phyloP scores from a whole-genome alignment of 2,113 vertebrate genomes.

The Callopanchax toddi region DNA sequence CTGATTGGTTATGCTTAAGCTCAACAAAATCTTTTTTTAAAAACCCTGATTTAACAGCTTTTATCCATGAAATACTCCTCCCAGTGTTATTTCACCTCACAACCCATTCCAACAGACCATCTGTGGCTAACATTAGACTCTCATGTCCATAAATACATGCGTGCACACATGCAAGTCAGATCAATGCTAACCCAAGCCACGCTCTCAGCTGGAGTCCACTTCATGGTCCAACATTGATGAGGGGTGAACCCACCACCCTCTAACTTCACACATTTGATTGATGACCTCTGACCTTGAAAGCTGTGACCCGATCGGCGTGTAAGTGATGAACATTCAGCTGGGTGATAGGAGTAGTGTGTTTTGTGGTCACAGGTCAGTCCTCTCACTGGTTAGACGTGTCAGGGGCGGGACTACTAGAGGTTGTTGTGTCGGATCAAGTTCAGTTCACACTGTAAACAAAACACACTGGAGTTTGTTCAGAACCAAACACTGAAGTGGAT shows the following conservation, averaged over 20 bases:
- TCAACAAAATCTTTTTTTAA: neutral
- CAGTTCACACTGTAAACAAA: too few relatives aligned
- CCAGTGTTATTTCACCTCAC: neutral
- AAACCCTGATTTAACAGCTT: too few relatives aligned
- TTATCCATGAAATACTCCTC: neutral
- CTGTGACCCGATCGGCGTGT: constrained; percentile 5
- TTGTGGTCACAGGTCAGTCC: constrained; percentile 28
- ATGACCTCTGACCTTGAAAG: constrained; percentile 44
- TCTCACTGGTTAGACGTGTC: too few relatives aligned
- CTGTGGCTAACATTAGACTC: constrained; percentile 12
- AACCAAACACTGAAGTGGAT: too few relatives aligned
- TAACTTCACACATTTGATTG: constrained; percentile 32
- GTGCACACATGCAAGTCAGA: constrained; percentile 20
- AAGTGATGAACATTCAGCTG: constrained; percentile 24
- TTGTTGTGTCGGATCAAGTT: too few relatives aligned
- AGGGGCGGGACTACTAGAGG: too few relatives aligned
- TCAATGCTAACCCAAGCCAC: constrained; percentile 47
- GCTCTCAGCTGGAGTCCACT: constrained; percentile 38
- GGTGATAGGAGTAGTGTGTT: constrained; percentile 22
- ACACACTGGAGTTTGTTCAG: too few relatives aligned
- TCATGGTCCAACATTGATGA: constrained; percentile 10
- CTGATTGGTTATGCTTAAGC: neutral
- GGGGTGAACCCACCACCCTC: neutral
- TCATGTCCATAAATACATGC: constrained; percentile 37
- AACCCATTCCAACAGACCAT: neutral